A percentile compares a stretch with the other conserved stretches of the same genome.
Evolutionary conservation across 2,888 invertebrate genomes (phyloP).

Genomic region (Cybosia mesomella): DNA sequence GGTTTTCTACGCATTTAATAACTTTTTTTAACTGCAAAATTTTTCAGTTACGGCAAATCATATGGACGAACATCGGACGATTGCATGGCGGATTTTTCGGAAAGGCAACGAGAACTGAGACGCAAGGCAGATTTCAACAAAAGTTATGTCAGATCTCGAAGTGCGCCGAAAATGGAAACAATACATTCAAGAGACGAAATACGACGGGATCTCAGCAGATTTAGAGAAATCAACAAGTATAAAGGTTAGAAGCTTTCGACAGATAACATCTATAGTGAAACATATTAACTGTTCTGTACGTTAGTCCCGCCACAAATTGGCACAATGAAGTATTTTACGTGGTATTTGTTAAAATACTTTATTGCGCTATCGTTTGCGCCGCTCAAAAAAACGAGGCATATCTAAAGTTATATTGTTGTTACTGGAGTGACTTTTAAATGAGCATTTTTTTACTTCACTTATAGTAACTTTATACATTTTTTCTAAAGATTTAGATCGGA

Average conservation of each 20-base stretch:
- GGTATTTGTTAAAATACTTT: too few species aligned
- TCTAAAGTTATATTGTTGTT: too few species aligned
- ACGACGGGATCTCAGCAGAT: conserved; percentile 80
- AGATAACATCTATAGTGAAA: not conserved
- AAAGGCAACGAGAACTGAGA: conserved; percentile 75
- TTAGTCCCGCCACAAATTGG: not conserved
- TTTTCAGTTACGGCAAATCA: conserved; percentile 84
- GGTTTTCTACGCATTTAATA: not conserved
- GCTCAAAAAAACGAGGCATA: too few species aligned
- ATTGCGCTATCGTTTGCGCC: too few species aligned
- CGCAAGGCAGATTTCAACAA: conserved; percentile 78
- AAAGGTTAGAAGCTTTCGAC: conserved; percentile 71
- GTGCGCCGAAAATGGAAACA: conserved; percentile 87
- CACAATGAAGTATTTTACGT: not conserved
- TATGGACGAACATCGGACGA: conserved; percentile 87
- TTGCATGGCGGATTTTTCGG: conserved; percentile 87
- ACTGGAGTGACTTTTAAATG: too few species aligned
- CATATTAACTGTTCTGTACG: too few species aligned
- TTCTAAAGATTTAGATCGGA: too few species aligned
- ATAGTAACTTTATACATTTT: too few species aligned
- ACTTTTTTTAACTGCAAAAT: not conserved
- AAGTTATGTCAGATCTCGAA: conserved; percentile 80
- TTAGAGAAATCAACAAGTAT: conserved; percentile 84
- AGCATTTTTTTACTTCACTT: too few species aligned
- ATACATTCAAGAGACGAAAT: conserved; percentile 86